Percentiles rank a stretch among this genome's conserved stretches.
These are phyloP conservation scores for Donacobius atricapilla DNA, from an alignment of 2,113 vertebrate genomes.

Conservation along the genomic window DNA sequence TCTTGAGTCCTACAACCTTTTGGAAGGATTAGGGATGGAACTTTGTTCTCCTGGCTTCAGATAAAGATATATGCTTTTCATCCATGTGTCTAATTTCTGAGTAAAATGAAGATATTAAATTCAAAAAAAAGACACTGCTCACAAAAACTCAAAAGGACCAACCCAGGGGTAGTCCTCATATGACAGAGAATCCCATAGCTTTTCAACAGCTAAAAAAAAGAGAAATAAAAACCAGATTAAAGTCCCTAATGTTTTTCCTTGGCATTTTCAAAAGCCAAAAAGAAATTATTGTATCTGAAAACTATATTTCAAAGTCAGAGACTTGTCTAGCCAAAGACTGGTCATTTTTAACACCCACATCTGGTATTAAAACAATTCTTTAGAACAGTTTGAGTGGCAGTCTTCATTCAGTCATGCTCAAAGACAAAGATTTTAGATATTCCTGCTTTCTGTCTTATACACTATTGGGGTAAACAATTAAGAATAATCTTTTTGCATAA, in stretches of 20 bases:
- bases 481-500: not conserved
- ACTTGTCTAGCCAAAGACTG: not conserved
- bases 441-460: not conserved
- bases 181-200: not conserved
- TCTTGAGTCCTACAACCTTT: not conserved
- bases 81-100: not conserved
- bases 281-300: not conserved
- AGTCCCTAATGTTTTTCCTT: not conserved
- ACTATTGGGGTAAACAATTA: not conserved
- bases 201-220: not conserved
- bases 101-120: not conserved
- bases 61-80: not conserved
- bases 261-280: not conserved
- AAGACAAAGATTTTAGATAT: not conserved
- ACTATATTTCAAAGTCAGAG: not conserved
- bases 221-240: not conserved
- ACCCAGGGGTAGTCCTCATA: no score
- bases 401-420: not conserved
- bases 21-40: not conserved
- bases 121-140: not conserved
- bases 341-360: not conserved
- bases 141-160: rapidly evolving
- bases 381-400: not conserved
- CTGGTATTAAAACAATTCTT: not conserved
- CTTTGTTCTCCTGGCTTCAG: not conserved